Percentiles rank a stretch among this genome's conserved stretches.
These are phyloP conservation scores for Nycteola revayana DNA, from an alignment of 2,888 invertebrate species.

Conservation along the genomic window DNA sequence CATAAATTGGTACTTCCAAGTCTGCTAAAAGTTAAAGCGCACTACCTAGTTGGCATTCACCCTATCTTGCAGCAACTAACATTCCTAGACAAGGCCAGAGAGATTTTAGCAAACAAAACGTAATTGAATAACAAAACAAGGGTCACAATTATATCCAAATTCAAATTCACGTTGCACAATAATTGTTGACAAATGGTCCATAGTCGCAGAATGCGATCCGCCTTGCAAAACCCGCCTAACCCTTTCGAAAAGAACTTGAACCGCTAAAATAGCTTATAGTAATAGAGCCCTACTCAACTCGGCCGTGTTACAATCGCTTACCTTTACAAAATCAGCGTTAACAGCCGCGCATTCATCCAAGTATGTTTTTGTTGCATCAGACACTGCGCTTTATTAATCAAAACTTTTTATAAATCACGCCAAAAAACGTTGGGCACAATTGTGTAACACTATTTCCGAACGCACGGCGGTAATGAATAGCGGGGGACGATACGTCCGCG, in stretches of 20 bases:
- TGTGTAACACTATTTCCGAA: conserved; percentile 60
- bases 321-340: conserved; percentile 53
- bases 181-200: conserved; percentile 65
- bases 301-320: conserved; percentile 52
- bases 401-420: conserved; percentile 43
- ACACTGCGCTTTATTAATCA: conserved; percentile 44
- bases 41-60: conserved; percentile 28
- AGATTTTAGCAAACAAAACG: conserved; percentile 34
- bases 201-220: conserved; percentile 59
- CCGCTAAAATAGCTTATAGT: conserved; percentile 44
- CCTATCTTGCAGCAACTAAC: conserved; percentile 25
- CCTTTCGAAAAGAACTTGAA: conserved; percentile 52
- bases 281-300: conserved; percentile 53
- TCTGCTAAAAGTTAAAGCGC: conserved; percentile 5
- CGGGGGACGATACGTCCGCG: conserved; percentile 44
- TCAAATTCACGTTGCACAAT: conserved; percentile 50
- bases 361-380: conserved; percentile 21
- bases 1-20: conserved; percentile 2
- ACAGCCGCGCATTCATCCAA: conserved; percentile 51
- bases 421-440: conserved; percentile 60
- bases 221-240: conserved; percentile 63
- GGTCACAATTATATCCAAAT: conserved; percentile 37
- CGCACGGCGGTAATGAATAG: conserved; percentile 48
- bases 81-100: conserved; percentile 37
- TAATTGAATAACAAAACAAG: conserved; percentile 41